A percentile compares a stretch with the other conserved stretches of the same genome.
phyloP scores from a whole-genome alignment of 2,888 invertebrate genomes.

The Sphaerophoria taeniata region DNA sequence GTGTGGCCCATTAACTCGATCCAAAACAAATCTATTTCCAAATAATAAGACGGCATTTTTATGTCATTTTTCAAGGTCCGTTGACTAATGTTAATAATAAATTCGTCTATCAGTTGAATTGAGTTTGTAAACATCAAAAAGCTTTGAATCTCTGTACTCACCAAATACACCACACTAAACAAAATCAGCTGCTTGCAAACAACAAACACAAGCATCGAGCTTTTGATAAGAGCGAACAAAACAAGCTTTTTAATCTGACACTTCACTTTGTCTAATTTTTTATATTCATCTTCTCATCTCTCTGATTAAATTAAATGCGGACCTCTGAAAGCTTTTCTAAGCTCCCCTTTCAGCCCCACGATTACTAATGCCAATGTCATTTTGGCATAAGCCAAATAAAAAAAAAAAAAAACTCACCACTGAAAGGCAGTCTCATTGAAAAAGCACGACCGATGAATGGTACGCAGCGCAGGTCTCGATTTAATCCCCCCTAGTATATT shows the following conservation, averaged over 20 bases:
- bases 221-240: constrained; percentile 12
- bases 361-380: constrained; percentile 45
- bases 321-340: constrained; percentile 6
- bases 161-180: too few relatives aligned
- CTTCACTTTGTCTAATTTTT: background rate
- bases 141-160: too few relatives aligned
- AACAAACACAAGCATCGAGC: too few relatives aligned
- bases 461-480: constrained; percentile 58
- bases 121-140: too few relatives aligned
- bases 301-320: constrained; percentile 32
- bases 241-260: constrained; percentile 42
- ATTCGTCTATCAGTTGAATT: too few relatives aligned
- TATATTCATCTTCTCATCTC: background rate
- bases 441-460: constrained; percentile 49
- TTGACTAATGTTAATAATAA: too few relatives aligned
- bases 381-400: constrained; percentile 1
- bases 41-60: too few relatives aligned
- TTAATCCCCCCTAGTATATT: constrained; percentile 15
- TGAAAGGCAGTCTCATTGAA: constrained; percentile 51
- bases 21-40: too few relatives aligned
- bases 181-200: too few relatives aligned
- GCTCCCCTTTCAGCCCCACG: background rate
- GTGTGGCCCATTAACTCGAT: too few relatives aligned
- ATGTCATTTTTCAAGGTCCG: too few relatives aligned
- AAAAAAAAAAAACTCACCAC: constrained; percentile 25